Evolutionary conservation across 2,797 vertebrate genomes (phyloP), one percentile per base, ranked within the genome.

Genomic region (Tokudaia muenninki): DNA sequence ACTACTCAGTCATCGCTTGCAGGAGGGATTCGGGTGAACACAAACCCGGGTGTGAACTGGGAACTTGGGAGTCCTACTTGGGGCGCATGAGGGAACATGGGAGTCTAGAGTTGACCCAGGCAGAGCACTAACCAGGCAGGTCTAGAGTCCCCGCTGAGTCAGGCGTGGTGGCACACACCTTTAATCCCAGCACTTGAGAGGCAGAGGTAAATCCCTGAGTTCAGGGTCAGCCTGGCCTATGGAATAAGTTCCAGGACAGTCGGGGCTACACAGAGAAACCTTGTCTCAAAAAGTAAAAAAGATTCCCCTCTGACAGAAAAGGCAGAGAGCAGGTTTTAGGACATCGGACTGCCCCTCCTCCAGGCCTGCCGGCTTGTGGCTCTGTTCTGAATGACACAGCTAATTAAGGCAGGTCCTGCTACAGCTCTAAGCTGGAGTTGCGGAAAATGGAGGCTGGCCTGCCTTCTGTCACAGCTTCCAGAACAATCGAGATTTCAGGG

Each of bases 391-490:
- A 96, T 94, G 91, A 96, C 97, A 97, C 95, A 98, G 97, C 97
- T 98, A 98, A 98, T 98, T 98, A 98, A 97, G 80, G 97, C 96
- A 94, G 97, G 94, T 59, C 78, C 80, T 1, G 4, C 90, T 59
- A 67, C 93, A 97, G 96, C 94, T 77, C 93, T 92, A 90, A 95
- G 78, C 94, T 95, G 78, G 92, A 93, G 74, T 94, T 96, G 95
- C 94, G 5, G 7, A 65, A 89, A 96, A 92, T 12, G 7, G 65
- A 63, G 72, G 87, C 83, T 75, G 55, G 92, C 93, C 94, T 96
- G 95, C 82, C 63, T 95, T 93, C 98, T 98, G 97, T 95, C 98
- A 97, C 92, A 1, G 0, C 97, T 97, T 97, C 19, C 0, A 95
- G 97, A 97, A 97, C 97, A 98, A 97, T 97, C 81, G 0, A 6